Base-by-base conservation (phyloP, 2,113 vertebrate genomes). In the Micromys minutus region DNA sequence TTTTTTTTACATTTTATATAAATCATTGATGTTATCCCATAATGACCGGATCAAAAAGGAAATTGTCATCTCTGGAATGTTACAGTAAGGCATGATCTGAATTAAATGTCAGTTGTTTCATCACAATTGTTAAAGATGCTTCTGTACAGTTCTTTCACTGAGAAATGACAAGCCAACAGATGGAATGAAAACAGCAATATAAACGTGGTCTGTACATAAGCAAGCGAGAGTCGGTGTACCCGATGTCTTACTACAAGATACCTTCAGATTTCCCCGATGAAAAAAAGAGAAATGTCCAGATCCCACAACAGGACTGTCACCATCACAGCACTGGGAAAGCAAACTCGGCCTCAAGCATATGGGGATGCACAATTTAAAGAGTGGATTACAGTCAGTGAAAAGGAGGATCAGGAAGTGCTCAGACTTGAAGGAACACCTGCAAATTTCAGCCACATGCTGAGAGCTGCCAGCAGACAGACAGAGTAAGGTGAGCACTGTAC, bases 401-500 rank as follows among this genome's bases (percentile, higher is more conserved):
- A 97, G 39, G 91, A 97, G 87, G 91, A 96, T 22, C 36, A 26
- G 92, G 87, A 98, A 98, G 55, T 83, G 93, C 97, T 88, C 96
- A 93, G 95, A 97, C 92, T 88, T 7, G 1, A 67, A 96, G 92
- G 94, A 94, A 95, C 93, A 42, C 11, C 45, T 87, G 75, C 96
- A 95, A 96, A 47, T 96, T 97, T 93, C 84, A 94, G 57, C 26
- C 81, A 90, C 29, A 80, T 86, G 50, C 96, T 97, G 81, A 95
- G 97, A 96, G 97, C 96, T 96, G 11, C 11, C 86, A 94, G 97
- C 97, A 97, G 95, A 98, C 98, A 97, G 93, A 96, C 57, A 92
- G 97, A 97, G 97, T 91, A 98, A 98, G 98, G 98, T 99, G 98
- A 99, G 98, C 97, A 95, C 39, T 55, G 86, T 91, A 87, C 2